Percentiles rank a stretch among this genome's conserved stretches.
phyloP scores from a whole-genome alignment of 2,113 vertebrate species.

The Isurus oxyrinchus region DNA sequence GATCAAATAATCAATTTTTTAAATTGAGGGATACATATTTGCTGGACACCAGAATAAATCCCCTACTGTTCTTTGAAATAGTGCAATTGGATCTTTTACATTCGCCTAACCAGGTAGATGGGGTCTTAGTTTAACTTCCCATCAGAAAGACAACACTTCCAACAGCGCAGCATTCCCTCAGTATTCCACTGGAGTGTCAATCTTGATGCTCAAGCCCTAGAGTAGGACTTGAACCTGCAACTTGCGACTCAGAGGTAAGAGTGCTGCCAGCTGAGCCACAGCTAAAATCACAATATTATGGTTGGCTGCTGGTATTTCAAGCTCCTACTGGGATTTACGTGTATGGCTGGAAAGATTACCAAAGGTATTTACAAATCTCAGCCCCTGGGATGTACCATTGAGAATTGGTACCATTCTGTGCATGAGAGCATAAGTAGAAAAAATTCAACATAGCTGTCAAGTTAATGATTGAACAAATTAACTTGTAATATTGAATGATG shows the following conservation, averaged over 20 bases:
- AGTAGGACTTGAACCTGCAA: neutral
- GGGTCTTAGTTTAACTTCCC: too few relatives aligned
- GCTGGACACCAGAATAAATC: too few relatives aligned
- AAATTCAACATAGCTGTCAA: neutral
- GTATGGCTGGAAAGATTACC: neutral
- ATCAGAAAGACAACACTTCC: too few relatives aligned
- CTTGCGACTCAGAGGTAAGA: neutral
- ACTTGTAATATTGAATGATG: neutral
- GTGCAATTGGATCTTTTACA: too few relatives aligned
- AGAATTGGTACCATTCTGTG: neutral
- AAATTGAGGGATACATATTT: too few relatives aligned
- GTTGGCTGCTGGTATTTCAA: neutral
- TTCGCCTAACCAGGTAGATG: too few relatives aligned
- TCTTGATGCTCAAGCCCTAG: too few relatives aligned
- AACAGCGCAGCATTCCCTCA: too few relatives aligned
- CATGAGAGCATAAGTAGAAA: neutral
- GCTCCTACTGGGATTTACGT: neutral
- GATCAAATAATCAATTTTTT: too few relatives aligned
- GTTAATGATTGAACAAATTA: neutral
- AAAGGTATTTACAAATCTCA: neutral
- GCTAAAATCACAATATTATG: neutral
- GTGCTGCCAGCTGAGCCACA: too few relatives aligned
- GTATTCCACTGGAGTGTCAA: too few relatives aligned
- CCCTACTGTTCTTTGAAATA: too few relatives aligned
- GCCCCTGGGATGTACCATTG: neutral